These are phyloP conservation scores for Platycnemis pennipes DNA, from an alignment of 2,888 invertebrate species.

Conservation along the genomic window DNA sequence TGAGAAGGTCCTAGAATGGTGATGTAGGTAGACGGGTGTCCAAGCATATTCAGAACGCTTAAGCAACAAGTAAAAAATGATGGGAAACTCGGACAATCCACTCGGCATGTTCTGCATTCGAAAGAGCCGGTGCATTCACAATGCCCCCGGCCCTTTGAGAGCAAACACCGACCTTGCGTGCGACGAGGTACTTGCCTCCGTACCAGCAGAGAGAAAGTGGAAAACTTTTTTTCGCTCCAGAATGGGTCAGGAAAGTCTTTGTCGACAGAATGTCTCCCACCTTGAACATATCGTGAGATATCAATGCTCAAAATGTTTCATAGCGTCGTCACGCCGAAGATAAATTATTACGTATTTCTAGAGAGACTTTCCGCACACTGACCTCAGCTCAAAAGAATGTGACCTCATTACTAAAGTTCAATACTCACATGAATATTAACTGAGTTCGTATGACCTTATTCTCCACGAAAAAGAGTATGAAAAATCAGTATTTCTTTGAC, in stretches of 20 bases:
- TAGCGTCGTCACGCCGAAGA: neutral
- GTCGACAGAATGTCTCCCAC: neutral
- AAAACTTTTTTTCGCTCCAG: neutral
- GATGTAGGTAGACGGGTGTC: neutral
- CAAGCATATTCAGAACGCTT: neutral
- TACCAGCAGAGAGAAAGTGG: neutral
- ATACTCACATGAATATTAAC: too few species aligned
- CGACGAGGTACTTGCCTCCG: neutral
- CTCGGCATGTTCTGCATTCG: neutral
- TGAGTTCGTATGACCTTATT: too few species aligned
- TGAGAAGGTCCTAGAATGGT: neutral
- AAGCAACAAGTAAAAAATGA: neutral
- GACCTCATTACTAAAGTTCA: neutral
- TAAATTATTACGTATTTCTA: neutral
- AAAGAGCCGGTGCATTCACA: neutral
- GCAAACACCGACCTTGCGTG: neutral
- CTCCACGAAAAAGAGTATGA: too few species aligned
- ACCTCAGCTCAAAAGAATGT: neutral
- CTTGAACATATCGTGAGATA: neutral
- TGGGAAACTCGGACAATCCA: neutral
- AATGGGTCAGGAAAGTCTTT: neutral
- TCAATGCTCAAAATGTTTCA: neutral
- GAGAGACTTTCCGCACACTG: neutral
- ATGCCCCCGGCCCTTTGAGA: neutral
- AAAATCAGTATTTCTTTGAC: too few species aligned